Base-by-base conservation (phyloP, 2,797 vertebrate genomes). In the Chelmon rostratus region DNA sequence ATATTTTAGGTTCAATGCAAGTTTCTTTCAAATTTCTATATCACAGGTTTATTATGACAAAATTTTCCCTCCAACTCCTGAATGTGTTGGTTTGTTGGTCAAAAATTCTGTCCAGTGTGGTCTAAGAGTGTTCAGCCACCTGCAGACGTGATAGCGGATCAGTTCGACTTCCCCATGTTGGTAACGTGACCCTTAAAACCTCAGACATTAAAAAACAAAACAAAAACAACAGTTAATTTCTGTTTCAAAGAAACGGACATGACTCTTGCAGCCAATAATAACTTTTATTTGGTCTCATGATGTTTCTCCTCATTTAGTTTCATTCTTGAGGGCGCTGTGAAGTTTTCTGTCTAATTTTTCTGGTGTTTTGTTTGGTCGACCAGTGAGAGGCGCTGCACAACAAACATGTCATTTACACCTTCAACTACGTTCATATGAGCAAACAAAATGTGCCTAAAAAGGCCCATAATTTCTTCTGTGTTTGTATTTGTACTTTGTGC, bases 381-480 rank as follows among this genome's bases (percentile, higher is more conserved):
- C 28, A 37, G 25, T 23, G 21, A 61, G 28, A 31, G 56, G 9
- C 5, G 1, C 54, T 25, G 25, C 31, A 40, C 25, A 40, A 38
- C 8, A 25, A 76, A 49, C 53, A 1, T 83, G 42, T 78, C 8
- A 85, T 86, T 90, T 73, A 58, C 75, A 71, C 75, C 38, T 73
- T 35, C 0, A 79, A 67, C 12, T 19, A 5, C 68, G 50, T 59
- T 72, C 63, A 58, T 8, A 31, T 3, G 25, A 40, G 44, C 38
- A 16, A 44, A 42, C n/a, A n/a, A 37, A 49, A 66, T 21, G 9
- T 21, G 12, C 35, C 21, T 1, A 11, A 31, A 77, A 65, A 61
- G 40, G 37, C 38, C 78, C 72, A 28, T 78, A 40, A 81, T 87
- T 84, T 78, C 68, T 80, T 85, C 12, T 61, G 57, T 53, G n/a